Evolutionary conservation across 1,140 invertebrate genomes (phyloP).

Genomic region (Megalonaias nervosa): DNA sequence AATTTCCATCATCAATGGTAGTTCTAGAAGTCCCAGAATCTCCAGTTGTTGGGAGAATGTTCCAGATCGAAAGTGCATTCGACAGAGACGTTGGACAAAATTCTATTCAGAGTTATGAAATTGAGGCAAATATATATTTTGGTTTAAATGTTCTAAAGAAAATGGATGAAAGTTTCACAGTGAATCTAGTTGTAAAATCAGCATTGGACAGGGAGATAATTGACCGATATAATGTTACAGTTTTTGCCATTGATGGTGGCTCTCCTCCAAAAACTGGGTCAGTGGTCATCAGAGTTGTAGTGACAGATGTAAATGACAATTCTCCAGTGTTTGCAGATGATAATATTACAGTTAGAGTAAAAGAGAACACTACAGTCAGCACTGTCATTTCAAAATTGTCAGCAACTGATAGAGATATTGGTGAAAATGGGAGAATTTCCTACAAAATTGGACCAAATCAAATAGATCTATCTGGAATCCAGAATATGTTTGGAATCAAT

Average conservation of each 20-base stretch:
- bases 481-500: slow-evolving; percentile 72
- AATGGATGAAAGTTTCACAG: slow-evolving; percentile 32
- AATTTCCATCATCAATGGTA: slow-evolving; percentile 20
- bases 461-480: slow-evolving; percentile 79
- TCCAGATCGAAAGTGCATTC: slow-evolving; percentile 31
- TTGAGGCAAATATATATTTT: slow-evolving; percentile 29
- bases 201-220: slow-evolving; percentile 88
- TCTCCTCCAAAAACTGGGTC: slow-evolving; percentile 85
- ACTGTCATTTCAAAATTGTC: slow-evolving; percentile 83
- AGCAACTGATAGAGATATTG: slow-evolving; percentile 84
- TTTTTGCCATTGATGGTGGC: slow-evolving; percentile 92
- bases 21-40: slow-evolving; percentile 29
- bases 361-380: slow-evolving; percentile 82
- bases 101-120: slow-evolving; percentile 31
- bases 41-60: slow-evolving; percentile 24
- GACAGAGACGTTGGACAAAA: slow-evolving; percentile 25
- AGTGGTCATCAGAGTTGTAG: slow-evolving; percentile 87
- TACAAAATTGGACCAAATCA: slow-evolving; percentile 73
- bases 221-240: slow-evolving; percentile 83
- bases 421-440: slow-evolving; percentile 81
- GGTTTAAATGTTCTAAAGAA: slow-evolving; percentile 23
- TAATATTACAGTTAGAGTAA: slow-evolving; percentile 79
- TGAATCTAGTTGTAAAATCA: slow-evolving; percentile 58
- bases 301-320: slow-evolving; percentile 96
- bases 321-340: slow-evolving; percentile 80